Evolutionary conservation across 1,140 invertebrate genomes (phyloP).

Genomic region (Anagrus nilaparvatae): DNA sequence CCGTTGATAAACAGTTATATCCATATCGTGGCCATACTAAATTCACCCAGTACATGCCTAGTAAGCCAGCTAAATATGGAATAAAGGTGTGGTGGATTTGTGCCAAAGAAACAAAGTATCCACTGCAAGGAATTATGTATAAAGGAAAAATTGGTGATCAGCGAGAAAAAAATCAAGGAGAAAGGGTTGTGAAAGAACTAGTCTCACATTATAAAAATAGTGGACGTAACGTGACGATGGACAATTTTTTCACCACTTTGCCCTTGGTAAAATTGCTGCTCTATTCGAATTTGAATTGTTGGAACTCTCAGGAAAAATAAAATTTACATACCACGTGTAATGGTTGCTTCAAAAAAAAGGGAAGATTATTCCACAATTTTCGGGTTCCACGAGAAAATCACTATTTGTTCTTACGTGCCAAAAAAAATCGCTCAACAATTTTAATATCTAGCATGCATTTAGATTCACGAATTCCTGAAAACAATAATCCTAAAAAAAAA

Average conservation of each 20-base stretch:
- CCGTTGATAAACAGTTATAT: slow-evolving; percentile 19
- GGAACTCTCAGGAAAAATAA: too few species aligned
- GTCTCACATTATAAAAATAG: slow-evolving; percentile 13
- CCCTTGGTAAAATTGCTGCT: slow-evolving; percentile 16
- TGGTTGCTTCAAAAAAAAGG: too few species aligned
- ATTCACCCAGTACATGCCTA: slow-evolving; percentile 36
- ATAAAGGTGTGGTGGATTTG: slow-evolving; percentile 36
- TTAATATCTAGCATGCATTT: slow-evolving; percentile 22
- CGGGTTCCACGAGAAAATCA: slow-evolving; percentile 22
- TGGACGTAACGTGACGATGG: slow-evolving; percentile 19
- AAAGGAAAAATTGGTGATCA: slow-evolving; percentile 19
- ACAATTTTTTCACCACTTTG: slow-evolving; percentile 22
- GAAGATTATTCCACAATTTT: slow-evolving; percentile 17
- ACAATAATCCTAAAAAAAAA: slow-evolving; percentile 22
- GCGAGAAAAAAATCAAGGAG: slow-evolving; percentile 17
- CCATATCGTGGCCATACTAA: slow-evolving; percentile 29
- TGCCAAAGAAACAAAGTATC: slow-evolving; percentile 22
- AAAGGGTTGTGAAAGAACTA: slow-evolving; percentile 18
- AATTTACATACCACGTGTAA: slow-evolving; percentile 24
- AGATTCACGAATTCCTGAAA: too few species aligned
- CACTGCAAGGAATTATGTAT: slow-evolving; percentile 20
- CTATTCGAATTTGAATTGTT: slow-evolving; percentile 18
- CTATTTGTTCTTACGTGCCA: slow-evolving; percentile 24
- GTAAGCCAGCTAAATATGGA: slow-evolving; percentile 40
- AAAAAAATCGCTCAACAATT: slow-evolving; percentile 22